Conservation (phyloP, 2,113 vertebrate genomes). For the Eolophus roseicapilla region DNA sequence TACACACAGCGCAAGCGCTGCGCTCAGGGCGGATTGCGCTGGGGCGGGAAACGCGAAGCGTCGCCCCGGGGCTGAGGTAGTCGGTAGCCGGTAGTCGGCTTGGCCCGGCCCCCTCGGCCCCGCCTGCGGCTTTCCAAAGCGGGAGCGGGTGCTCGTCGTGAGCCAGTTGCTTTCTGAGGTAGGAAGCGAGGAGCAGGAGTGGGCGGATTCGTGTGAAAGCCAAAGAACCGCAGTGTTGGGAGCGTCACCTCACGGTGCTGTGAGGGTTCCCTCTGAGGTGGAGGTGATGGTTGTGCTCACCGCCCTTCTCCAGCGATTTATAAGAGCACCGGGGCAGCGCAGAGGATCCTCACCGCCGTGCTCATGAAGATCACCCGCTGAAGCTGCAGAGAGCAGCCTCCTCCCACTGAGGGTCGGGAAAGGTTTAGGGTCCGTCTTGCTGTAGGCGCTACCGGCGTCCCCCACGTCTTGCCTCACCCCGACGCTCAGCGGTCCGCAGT, state of each 20-base stretch:
- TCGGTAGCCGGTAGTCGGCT: rapidly evolving
- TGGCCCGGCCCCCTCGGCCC: rapidly evolving
- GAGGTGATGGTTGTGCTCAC: rapidly evolving
- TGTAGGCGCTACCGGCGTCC: rapidly evolving
- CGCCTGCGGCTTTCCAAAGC: not conserved
- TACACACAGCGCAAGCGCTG: not conserved
- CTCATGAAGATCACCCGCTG: not conserved
- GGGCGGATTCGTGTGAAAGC: not conserved
- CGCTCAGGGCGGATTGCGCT: not conserved
- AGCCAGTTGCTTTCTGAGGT: not conserved
- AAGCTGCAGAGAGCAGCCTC: rapidly evolving
- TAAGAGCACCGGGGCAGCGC: rapidly evolving
- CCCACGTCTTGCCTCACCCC: rapidly evolving
- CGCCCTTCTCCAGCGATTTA: not conserved
- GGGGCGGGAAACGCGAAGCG: not conserved
- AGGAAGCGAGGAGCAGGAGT: not conserved
- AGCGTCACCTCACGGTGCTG: too few species aligned
- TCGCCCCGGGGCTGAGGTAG: rapidly evolving
- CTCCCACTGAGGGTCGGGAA: not conserved
- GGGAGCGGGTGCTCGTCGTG: not conserved
- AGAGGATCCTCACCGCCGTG: too few species aligned
- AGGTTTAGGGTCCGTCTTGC: rapidly evolving
- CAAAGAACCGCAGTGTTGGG: rapidly evolving
- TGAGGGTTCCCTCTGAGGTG: not conserved
- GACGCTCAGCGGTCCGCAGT: not conserved